Base-by-base conservation (phyloP, 1,140 invertebrate genomes). In the Ceratosolen fusciceps region DNA sequence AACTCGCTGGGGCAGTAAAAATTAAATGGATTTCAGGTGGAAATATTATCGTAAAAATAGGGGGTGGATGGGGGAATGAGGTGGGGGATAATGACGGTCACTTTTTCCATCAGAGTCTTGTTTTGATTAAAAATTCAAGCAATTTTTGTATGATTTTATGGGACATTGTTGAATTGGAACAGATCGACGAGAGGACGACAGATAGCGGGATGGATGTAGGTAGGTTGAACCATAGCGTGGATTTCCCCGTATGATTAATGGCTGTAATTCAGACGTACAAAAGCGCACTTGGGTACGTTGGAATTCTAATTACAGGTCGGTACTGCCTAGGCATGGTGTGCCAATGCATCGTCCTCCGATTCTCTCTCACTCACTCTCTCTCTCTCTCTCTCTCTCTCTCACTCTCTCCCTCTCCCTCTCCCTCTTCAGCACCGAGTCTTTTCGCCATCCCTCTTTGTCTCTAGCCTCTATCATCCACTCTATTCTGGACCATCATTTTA, bases 261-360 rank as follows among this genome's bases (percentile, higher is more conserved):
- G 77, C 73, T 81, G 82, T 82, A 82, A 85, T 84, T 84, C 83
- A 77, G 77, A 84, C 78, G 83, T 82, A 83, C 85, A 85, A 72
- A 84, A 85, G 85, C 81, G 78, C 81, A 84, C 85, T 84, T 82
- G 82, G 82, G 75, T 74, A 82, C 70, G 72, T 49, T 84, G 85
- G 85, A 86, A 85, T 86, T 85, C 84, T 85, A 85, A 86, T 86
- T 86, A 86, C 65, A 65, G 24, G 54, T 60, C 21, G 54, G 71
- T 7, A 37, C 26, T 24, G 37, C 19, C 29, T 75, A 43, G n/a
- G 74, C 5, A n/a, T n/a, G n/a, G 26, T 31, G 60, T 26, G 31
- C 31, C 47, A 26, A 3, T n/a, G 56, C 70, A 34, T 72, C 12
- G 71, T 74, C 31, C 26, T 56, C 21, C 34, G 34, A 39, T 74